phyloP scores from a whole-genome alignment of 37 sponge, comb jelly and placozoan species.

The Oscarella lobularis region DNA sequence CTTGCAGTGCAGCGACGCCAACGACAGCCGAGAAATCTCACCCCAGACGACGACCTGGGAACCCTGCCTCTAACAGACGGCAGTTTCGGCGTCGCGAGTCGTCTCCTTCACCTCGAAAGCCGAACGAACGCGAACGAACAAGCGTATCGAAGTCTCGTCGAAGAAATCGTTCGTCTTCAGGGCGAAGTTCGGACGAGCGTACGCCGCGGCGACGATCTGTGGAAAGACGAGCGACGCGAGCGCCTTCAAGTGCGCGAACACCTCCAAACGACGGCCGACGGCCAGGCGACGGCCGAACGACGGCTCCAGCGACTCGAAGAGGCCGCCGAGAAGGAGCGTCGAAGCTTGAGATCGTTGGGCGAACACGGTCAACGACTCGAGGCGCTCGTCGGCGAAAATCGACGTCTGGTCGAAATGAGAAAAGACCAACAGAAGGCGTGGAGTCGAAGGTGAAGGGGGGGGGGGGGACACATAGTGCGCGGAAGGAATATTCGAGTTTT shows the following conservation, averaged over 20 bases:
- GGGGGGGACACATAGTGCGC: too few species aligned
- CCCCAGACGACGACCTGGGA: too few species aligned
- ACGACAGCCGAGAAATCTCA: too few species aligned
- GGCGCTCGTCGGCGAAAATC: too few species aligned
- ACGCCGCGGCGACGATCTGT: not conserved
- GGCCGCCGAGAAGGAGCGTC: not conserved
- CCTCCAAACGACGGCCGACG: not conserved
- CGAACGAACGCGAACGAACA: not conserved
- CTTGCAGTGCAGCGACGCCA: too few species aligned
- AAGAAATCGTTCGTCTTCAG: slow-evolving; percentile 1
- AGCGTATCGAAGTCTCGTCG: not conserved
- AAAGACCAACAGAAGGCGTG: too few species aligned
- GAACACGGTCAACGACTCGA: too few species aligned
- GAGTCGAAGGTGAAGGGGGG: too few species aligned
- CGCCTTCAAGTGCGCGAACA: not conserved
- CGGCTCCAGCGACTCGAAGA: not conserved
- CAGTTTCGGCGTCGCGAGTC: too few species aligned
- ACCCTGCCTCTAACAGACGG: too few species aligned
- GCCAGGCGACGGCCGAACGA: not conserved
- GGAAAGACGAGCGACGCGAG: not conserved
- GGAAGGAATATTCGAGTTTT: too few species aligned
- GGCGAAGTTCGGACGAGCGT: not conserved
- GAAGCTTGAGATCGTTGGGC: not conserved
- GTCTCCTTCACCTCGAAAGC: not conserved
- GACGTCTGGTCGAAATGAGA: too few species aligned